Evolutionary conservation across 2,888 invertebrate genomes (phyloP).

Genomic region (Phasia obesa): DNA sequence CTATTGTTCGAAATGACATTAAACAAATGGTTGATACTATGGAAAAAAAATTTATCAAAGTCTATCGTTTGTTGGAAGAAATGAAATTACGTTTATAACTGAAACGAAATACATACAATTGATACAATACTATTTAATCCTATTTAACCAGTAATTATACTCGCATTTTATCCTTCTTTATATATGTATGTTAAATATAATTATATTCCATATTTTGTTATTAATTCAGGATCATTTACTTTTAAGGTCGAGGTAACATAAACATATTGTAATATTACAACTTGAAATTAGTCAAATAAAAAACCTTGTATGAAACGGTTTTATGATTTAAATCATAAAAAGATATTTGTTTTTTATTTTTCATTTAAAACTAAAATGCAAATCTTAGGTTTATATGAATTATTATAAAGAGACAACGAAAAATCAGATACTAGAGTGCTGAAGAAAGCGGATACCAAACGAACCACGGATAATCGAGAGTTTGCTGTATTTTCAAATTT

Average conservation of each 20-base stretch:
- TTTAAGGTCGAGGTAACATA: slow-evolving; percentile 28
- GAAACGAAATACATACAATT: background rate
- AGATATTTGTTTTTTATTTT: background rate
- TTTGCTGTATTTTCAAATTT: too few relatives aligned
- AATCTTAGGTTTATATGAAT: too few relatives aligned
- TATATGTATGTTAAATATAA: background rate
- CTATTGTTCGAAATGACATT: slow-evolving; percentile 80
- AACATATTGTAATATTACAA: slow-evolving; percentile 45
- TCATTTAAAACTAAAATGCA: background rate
- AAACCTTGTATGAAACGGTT: slow-evolving; percentile 50
- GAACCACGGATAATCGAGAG: too few relatives aligned
- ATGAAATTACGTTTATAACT: slow-evolving; percentile 77
- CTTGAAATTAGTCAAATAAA: slow-evolving; percentile 37
- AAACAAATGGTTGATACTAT: slow-evolving; percentile 78
- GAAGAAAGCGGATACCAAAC: too few relatives aligned
- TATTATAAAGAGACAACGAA: too few relatives aligned
- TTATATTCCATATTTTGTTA: background rate
- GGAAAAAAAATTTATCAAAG: slow-evolving; percentile 79
- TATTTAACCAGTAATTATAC: slow-evolving; percentile 47
- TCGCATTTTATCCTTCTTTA: slow-evolving; percentile 40
- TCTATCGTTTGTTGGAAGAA: slow-evolving; percentile 80
- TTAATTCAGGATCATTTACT: slow-evolving; percentile 45
- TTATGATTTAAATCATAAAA: slow-evolving; percentile 49
- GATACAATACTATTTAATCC: slow-evolving; percentile 11
- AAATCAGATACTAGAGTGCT: too few relatives aligned